A percentile compares a stretch with the other conserved stretches of the same genome.
phyloP scores from a whole-genome alignment of 2,888 invertebrate species.

The Trileptium ribeirensis region DNA sequence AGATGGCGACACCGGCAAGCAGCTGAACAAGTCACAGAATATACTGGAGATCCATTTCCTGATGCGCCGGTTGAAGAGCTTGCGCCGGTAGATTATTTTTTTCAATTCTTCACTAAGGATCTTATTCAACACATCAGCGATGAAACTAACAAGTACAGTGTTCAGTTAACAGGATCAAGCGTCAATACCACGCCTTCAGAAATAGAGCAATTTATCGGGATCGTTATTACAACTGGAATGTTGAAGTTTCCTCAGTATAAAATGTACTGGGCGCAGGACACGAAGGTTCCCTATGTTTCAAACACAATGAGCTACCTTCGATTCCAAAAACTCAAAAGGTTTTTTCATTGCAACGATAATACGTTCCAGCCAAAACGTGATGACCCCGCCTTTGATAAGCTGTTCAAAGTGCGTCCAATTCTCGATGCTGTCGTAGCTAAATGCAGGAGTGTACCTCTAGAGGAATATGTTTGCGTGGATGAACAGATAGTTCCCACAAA shows the following conservation, averaged over 20 bases:
- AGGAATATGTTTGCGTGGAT: conserved; percentile 33
- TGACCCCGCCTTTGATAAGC: conserved; percentile 10
- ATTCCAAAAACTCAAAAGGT: neutral
- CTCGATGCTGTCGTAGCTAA: neutral
- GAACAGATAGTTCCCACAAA: conserved; percentile 35
- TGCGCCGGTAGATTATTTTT: too few species aligned
- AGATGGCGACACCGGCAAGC: too few species aligned
- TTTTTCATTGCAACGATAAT: conserved; percentile 1
- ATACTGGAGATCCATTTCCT: too few species aligned
- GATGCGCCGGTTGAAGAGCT: too few species aligned
- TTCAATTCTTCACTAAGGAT: too few species aligned
- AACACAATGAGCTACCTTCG: neutral
- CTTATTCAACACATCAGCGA: too few species aligned
- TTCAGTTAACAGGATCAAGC: neutral
- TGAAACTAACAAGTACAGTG: neutral
- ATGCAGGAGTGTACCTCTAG: conserved; percentile 7
- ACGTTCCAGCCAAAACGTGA: neutral
- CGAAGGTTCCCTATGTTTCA: neutral
- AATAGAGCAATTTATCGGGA: neutral
- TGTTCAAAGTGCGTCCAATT: conserved; percentile 32
- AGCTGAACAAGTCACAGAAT: too few species aligned
- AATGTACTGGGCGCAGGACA: neutral
- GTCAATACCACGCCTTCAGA: neutral
- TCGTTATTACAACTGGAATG: neutral
- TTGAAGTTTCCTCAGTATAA: neutral